Percentiles rank a stretch among this genome's conserved stretches.
phyloP scores from a whole-genome alignment of 2,888 invertebrate species.

The Beris morrisii region DNA sequence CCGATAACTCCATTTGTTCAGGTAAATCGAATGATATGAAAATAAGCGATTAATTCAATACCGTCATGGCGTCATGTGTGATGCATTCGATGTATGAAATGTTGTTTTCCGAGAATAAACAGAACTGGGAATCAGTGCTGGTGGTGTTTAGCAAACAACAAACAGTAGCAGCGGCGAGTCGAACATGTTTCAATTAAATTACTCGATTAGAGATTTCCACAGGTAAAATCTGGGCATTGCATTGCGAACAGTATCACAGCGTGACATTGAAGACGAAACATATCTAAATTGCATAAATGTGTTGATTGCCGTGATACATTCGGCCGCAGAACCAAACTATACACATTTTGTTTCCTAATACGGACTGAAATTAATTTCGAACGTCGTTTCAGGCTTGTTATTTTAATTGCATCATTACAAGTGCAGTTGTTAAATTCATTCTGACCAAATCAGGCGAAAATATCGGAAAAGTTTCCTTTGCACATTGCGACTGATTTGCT shows the following conservation, averaged over 20 bases:
- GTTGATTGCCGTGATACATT: too few species aligned
- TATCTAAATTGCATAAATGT: conserved; percentile 7
- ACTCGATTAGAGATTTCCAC: conserved; percentile 16
- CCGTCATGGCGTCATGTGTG: too few species aligned
- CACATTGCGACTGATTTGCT: too few species aligned
- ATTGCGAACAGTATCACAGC: conserved; percentile 4
- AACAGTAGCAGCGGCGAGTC: conserved; percentile 23
- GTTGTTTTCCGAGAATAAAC: too few species aligned
- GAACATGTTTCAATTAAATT: conserved; percentile 27
- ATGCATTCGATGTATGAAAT: too few species aligned
- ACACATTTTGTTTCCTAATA: conserved; percentile 18
- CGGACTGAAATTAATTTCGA: conserved; percentile 28
- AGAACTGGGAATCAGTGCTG: too few species aligned
- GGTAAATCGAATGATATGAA: too few species aligned
- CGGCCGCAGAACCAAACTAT: too few species aligned
- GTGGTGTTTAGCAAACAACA: neutral
- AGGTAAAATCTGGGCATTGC: neutral
- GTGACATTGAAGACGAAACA: conserved; percentile 11
- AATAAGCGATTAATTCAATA: too few species aligned
- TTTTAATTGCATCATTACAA: conserved; percentile 30
- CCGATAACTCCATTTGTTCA: too few species aligned
- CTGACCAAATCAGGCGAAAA: neutral
- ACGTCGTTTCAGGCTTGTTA: conserved; percentile 28
- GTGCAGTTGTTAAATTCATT: conserved; percentile 26
- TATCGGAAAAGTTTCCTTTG: too few species aligned